A percentile compares a stretch with the other conserved stretches of the same genome.
Evolutionary conservation across 2,888 invertebrate genomes (phyloP).

Genomic region (Amphipoea lucens): DNA sequence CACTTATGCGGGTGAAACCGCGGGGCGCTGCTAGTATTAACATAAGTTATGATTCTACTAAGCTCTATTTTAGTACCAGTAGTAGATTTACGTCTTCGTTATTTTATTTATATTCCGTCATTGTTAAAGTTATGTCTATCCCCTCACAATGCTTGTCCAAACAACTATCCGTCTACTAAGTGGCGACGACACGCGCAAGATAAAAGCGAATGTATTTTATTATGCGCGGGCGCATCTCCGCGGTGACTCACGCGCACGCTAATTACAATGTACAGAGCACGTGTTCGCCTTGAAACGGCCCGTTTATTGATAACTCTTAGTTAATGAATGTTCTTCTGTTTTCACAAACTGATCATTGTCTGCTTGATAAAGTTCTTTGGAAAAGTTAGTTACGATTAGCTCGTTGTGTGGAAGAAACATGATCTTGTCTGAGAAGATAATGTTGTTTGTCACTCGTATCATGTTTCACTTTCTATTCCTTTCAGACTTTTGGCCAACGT

Average conservation of each 20-base stretch:
- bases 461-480: constrained; percentile 47
- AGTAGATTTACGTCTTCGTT: constrained; percentile 29
- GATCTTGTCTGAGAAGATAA: constrained; percentile 22
- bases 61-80: constrained; percentile 17
- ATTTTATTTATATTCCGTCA: constrained; percentile 42
- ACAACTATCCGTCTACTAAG: constrained; percentile 57
- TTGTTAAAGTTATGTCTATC: constrained; percentile 51
- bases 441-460: constrained; percentile 35
- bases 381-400: constrained; percentile 24
- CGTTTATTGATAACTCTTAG: constrained; percentile 75
- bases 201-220: constrained; percentile 71
- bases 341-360: constrained; percentile 61
- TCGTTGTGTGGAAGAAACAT: constrained; percentile 19
- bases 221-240: constrained; percentile 74
- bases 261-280: constrained; percentile 79
- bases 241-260: constrained; percentile 77
- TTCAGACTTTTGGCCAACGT: constrained; percentile 41
- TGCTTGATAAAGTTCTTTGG: constrained; percentile 48
- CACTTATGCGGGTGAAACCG: neutral
- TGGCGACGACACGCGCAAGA: constrained; percentile 66
- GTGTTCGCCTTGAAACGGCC: constrained; percentile 79
- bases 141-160: constrained; percentile 38
- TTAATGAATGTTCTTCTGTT: constrained; percentile 75
- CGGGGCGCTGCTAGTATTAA: neutral
- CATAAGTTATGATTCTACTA: constrained; percentile 13